These are phyloP conservation scores for Lagorchestes hirsutus DNA, from an alignment of 2,797 vertebrate species.

Conservation along the genomic window DNA sequence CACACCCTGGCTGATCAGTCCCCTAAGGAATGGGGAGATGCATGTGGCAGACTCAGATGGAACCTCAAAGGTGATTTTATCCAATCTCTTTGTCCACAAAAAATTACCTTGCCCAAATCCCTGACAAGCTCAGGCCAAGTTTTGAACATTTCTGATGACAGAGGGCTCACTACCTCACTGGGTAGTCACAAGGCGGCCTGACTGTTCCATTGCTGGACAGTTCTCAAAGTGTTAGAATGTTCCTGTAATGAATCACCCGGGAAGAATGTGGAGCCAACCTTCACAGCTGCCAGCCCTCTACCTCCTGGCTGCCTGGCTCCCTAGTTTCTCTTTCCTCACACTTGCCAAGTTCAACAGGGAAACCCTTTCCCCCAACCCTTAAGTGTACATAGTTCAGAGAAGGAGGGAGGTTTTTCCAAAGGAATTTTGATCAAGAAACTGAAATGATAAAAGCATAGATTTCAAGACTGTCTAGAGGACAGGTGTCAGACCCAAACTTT, in stretches of 20 bases:
- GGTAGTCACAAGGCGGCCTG: background rate
- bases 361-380: background rate
- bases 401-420: background rate
- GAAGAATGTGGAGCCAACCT: background rate
- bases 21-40: background rate
- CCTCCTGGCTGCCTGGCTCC: background rate
- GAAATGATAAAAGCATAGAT: background rate
- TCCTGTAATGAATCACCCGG: constrained; percentile 1
- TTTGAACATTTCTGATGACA: background rate
- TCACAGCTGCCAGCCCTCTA: background rate
- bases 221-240: constrained; percentile 14
- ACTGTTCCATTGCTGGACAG: background rate
- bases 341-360: background rate
- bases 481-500: background rate
- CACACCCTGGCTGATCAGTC: background rate
- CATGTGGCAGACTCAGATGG: background rate
- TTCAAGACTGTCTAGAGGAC: background rate
- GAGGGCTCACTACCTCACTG: background rate
- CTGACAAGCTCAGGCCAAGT: background rate
- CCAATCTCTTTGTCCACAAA: background rate
- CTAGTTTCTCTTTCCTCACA: background rate
- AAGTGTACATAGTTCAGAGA: background rate
- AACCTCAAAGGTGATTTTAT: background rate
- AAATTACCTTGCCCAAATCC: background rate
- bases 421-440: background rate